These are phyloP conservation scores for Mythimna albipuncta DNA, from an alignment of 2,888 invertebrate species.

Conservation along the genomic window DNA sequence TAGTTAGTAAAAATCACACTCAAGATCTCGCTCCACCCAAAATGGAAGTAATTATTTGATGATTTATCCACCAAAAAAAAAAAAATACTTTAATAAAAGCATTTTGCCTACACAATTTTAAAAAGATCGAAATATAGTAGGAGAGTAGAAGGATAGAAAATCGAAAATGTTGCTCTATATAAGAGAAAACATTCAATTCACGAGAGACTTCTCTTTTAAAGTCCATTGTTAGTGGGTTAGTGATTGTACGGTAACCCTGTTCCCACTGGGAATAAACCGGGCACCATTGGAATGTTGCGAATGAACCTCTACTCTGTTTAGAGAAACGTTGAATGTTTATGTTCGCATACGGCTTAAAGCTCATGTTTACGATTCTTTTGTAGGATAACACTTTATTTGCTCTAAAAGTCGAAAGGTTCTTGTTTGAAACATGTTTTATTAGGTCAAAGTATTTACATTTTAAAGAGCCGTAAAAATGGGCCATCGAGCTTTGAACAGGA, in stretches of 20 bases:
- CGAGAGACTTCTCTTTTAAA: conserved; percentile 47
- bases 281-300: conserved; percentile 67
- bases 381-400: conserved; percentile 63
- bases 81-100: neutral
- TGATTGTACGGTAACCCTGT: conserved; percentile 47
- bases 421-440: conserved; percentile 56
- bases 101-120: neutral
- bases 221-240: conserved; percentile 59
- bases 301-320: conserved; percentile 75
- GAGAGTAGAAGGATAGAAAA: neutral
- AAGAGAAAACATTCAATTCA: conserved; percentile 39
- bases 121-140: neutral
- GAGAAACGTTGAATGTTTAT: conserved; percentile 82
- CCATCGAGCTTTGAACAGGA: neutral
- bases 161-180: conserved; percentile 6
- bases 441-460: conserved; percentile 57
- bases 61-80: neutral
- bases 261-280: conserved; percentile 47
- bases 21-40: no score
- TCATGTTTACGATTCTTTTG: conserved; percentile 62
- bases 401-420: conserved; percentile 46
- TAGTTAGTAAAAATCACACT: neutral
- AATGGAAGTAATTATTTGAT: no score
- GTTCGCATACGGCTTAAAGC: conserved; percentile 76
- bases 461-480: neutral